Evolutionary conservation across 2,113 vertebrate genomes (phyloP), one percentile per base, ranked within the genome.

Genomic region (Anthoscopus minutus): DNA sequence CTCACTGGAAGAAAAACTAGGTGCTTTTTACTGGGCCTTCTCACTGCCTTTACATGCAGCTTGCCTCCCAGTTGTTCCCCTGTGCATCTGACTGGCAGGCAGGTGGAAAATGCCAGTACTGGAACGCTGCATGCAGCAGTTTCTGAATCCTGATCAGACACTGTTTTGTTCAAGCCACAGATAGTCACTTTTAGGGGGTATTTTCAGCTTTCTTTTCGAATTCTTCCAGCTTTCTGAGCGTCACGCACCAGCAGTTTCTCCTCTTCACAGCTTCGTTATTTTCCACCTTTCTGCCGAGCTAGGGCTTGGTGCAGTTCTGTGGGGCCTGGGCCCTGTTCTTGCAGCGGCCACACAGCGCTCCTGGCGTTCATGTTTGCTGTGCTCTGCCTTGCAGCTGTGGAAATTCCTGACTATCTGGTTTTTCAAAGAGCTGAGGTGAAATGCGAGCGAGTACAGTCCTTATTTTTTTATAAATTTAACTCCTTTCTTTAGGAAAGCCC

Each of bases 51-150:
- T 54, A 24, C 69, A 94, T 47, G 22, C 80, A 94, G 86, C 89
- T 94, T 1, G n/a, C 79, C 56, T 88, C 93, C 79, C 54, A 54
- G 62, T 47, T 93, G 88, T 95, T 96, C 95, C 86, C 71, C 93
- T 94, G 93, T 89, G 85, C 89, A 82, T 80, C 78, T 6, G 93
- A 94, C 94, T 96, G 95, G 96, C 95, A 96, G n/a, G 93, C 86
- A 86, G 15, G 86, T 97, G 94, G 94, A 96, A 97, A 97, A 96
- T 93, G 96, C 94, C 96, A 96, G 94, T 94, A 96, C 92, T 96
- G 93, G 90, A 96, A 88, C 16, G 23, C 91, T 88, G 92, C 35
- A 72, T 78, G 86, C 93, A 92, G 95, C 15, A 31, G 90, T 96
- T 96, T 90, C 95, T 47, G 96, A 95, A 42, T 96, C 95, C 95